Evolutionary conservation across 2,113 vertebrate species (phyloP), one percentile per base, ranked within the genome.

Genomic region (Anhinga rufa): DNA sequence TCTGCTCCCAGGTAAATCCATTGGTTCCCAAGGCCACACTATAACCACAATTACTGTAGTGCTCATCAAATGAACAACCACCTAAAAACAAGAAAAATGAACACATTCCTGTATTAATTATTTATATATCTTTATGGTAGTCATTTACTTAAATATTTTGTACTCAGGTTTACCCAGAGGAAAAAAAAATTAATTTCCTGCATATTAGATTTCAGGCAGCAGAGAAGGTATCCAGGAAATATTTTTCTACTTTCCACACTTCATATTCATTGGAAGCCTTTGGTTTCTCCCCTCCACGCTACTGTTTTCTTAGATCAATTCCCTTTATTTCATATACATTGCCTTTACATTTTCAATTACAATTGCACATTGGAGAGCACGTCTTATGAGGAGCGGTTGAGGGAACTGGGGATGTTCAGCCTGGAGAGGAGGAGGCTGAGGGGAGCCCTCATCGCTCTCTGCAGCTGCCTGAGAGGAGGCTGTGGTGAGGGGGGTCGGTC

Each of bases 1-100:
- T 98, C 97, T 99, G 99, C 95, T 99, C 99, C 99, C 99, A 99
- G 72, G 99, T 99, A 98, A 99, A 99, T 91, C 99, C 99, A 97
- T 98, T 99, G 97, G 99, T 99, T 95, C 99, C 99, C 85, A 99
- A 98, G 79, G 99, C 99, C 83, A 99, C 99, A 1, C 99, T 99
- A 68, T 99, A 99, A 8, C 99, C 99, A 97, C 99, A 99, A 40
- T 98, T 99, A 97, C 98, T 99, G 90, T 99, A 99, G 70, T 99
- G 99, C 76, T 99, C 99, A 80, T 99, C 99, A 89, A 99, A 99
- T 0, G 99, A 98, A 81, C 99, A 99, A 82, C 99, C 99, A 60
- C 99, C 99, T 99, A 91, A 91, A 95, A 95, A 24, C 9, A 93
- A 96, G 61, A 96, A 85, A 93, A 95, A 96, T 1, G 11, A 70